A percentile compares a stretch with the other conserved stretches of the same genome.
Evolutionary conservation across 2,797 vertebrate genomes (phyloP).

Genomic region (Cephalopachus bancanus): DNA sequence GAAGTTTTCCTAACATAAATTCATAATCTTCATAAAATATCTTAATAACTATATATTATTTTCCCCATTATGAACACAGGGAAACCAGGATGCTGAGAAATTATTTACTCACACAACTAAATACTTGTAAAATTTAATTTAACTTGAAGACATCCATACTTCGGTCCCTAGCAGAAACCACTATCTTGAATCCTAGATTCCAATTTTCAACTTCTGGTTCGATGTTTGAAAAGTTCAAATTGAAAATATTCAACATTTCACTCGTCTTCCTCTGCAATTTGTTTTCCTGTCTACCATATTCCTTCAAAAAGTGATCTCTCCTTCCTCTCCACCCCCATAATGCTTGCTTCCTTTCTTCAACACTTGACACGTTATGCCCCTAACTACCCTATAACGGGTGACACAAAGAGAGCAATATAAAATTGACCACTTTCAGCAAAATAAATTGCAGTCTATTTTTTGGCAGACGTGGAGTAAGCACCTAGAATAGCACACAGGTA

Average conservation of each 20-base stretch:
- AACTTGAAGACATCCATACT: neutral
- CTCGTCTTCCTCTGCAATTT: neutral
- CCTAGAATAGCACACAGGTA: neutral
- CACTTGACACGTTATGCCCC: neutral
- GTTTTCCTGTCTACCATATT: neutral
- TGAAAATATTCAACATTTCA: neutral
- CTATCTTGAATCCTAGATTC: neutral
- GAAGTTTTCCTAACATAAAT: neutral
- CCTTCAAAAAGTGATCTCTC: neutral
- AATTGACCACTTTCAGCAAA: neutral
- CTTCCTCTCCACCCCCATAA: neutral
- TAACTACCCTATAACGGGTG: neutral
- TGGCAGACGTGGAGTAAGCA: neutral
- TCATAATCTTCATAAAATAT: neutral
- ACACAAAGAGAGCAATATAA: neutral
- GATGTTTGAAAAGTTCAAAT: constrained; percentile 14
- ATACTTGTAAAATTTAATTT: neutral
- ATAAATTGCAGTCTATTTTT: neutral
- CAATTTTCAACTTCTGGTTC: neutral
- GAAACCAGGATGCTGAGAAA: neutral
- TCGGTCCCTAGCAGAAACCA: neutral
- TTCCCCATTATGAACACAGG: neutral
- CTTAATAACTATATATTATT: neutral
- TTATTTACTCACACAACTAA: neutral
- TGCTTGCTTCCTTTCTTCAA: neutral